A percentile compares a stretch with the other conserved stretches of the same genome.
These are phyloP conservation scores for Anarrhichthys ocellatus DNA, from an alignment of 2,113 vertebrate genomes.

Conservation along the genomic window DNA sequence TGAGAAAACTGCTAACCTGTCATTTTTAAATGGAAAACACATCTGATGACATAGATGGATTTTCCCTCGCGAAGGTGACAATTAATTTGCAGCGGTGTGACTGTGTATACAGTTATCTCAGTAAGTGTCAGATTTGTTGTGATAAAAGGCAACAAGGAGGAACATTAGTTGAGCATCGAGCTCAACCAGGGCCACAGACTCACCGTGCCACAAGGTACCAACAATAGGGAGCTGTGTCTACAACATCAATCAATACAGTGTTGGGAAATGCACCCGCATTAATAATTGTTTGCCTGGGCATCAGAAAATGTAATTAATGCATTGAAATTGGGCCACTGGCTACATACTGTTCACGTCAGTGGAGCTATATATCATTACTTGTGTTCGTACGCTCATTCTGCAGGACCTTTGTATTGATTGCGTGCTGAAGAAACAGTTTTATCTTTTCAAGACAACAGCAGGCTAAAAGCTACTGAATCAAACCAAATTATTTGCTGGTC, in stretches of 20 bases:
- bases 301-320: conserved; percentile 79
- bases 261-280: conserved; percentile 58
- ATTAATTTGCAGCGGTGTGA: conserved; percentile 38
- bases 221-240: conserved; percentile 41
- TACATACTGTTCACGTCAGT: conserved; percentile 28
- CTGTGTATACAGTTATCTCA: conserved; percentile 46
- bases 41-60: conserved; percentile 38
- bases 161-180: conserved; percentile 44
- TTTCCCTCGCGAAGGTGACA: conserved; percentile 10
- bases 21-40: conserved; percentile 15
- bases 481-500: conserved; percentile 14
- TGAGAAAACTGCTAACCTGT: background rate
- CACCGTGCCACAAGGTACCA: conserved; percentile 41
- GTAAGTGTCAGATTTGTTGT: conserved; percentile 50
- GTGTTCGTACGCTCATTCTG: conserved; percentile 12
- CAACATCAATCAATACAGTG: conserved; percentile 76
- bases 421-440: background rate
- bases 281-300: conserved; percentile 76
- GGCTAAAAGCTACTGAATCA: background rate
- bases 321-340: conserved; percentile 69
- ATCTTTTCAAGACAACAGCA: background rate
- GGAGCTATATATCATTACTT: conserved; percentile 40
- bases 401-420: conserved; percentile 5
- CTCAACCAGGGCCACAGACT: conserved; percentile 44
- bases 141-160: conserved; percentile 56